Evolutionary conservation across 2,888 invertebrate genomes (phyloP), one percentile per base, ranked within the genome.

Genomic region (Drosophila quinaria): DNA sequence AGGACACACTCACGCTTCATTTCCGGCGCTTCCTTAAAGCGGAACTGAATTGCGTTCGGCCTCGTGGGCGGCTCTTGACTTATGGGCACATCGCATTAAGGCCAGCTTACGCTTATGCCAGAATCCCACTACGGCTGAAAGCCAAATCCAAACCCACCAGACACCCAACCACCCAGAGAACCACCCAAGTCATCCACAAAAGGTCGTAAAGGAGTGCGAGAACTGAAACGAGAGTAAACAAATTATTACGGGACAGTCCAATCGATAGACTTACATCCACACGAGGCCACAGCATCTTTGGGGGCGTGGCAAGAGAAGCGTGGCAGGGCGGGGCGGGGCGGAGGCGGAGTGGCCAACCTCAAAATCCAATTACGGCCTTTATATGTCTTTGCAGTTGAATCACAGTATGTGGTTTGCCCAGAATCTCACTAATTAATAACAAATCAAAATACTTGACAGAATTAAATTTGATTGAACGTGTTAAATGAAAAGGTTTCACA

Each of bases 1-100:
- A 41, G 22, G 56, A 56, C 55, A 80, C 68, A 71, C 67, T 68
- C 68, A 69, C 64, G 77, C 78, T 78, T 80, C 76, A 80, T 81
- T 83, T 81, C 80, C 83, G 79, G 77, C 61, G 67, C 67, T 68
- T 64, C 55, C 74, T 72, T 73, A 76, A 77, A 73, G 60, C 80
- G 82, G 82, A 84, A 80, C 77, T 70, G 44, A 63, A 76, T 62
- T 72, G 68, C 68, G 71, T 66, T 76, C 66, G 63, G 49, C 68
- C 72, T 51, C 74, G 71, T 73, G 70, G 63, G 49, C 60, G 69
- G 44, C 70, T 59, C 69, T 71, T 72, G 67, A 76, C 74, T 70
- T 65, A 74, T 62, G 66, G 55, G 42, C 59, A 47, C 59, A 62
- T 47, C 52, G 76, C 64, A 74, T 70, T 62, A 73, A 64, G 41